phyloP scores from a whole-genome alignment of 2,888 invertebrate genomes.

The Oligia strigilis region DNA sequence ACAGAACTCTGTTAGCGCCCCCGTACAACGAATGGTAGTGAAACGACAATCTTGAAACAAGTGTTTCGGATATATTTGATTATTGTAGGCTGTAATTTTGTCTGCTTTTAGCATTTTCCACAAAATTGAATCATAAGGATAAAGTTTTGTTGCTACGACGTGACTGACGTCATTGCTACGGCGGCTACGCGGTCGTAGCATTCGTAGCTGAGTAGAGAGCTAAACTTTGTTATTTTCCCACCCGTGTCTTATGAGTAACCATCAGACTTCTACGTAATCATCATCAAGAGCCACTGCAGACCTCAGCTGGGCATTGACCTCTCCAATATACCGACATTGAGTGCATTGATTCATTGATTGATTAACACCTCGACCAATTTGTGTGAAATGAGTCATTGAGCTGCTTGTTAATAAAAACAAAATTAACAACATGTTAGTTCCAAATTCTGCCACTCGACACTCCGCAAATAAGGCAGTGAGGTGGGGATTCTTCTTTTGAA shows the following conservation, averaged over 20 bases:
- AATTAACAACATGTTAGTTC: constrained; percentile 2
- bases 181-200: not conserved
- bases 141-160: not conserved
- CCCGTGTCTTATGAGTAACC: not conserved
- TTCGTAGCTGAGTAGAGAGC: not conserved
- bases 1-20: not conserved
- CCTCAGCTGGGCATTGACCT: not conserved
- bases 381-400: not conserved
- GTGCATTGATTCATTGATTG: too few species aligned
- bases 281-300: not conserved
- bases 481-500: too few species aligned
- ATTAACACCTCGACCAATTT: not conserved
- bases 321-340: not conserved
- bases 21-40: not conserved
- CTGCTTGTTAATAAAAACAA: not conserved
- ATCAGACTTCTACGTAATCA: not conserved
- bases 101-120: not conserved
- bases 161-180: constrained; percentile 1
- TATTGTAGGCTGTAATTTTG: too few species aligned
- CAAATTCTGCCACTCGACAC: not conserved
- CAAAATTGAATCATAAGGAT: not conserved
- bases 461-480: not conserved
- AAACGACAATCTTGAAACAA: not conserved
- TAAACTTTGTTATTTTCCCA: not conserved
- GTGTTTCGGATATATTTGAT: not conserved